Percentiles rank a stretch among this genome's conserved stretches.
phyloP scores from a whole-genome alignment of 1,140 invertebrate species.

The Drosophila guanche region DNA sequence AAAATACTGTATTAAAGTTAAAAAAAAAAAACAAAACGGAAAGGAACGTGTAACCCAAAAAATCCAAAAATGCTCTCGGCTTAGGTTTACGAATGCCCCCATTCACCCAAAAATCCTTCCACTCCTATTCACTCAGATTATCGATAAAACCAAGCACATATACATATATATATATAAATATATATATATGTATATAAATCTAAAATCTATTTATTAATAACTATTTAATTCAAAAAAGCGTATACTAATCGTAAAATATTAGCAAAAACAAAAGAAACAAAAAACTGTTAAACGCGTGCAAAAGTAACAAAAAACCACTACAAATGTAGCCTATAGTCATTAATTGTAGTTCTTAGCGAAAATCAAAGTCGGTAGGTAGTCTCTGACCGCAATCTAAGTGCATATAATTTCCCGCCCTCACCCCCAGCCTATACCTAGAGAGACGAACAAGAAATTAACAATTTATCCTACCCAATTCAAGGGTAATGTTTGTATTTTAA shows the following conservation, averaged over 20 bases:
- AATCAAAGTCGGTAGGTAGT: conserved; percentile 67
- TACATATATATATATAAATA: conserved; percentile 32
- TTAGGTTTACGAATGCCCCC: conserved; percentile 59
- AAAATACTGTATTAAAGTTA: conserved; percentile 77
- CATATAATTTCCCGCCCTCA: conserved; percentile 56
- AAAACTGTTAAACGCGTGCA: conserved; percentile 51
- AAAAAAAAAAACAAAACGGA: conserved; percentile 27
- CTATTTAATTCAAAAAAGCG: conserved; percentile 65
- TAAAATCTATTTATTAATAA: conserved; percentile 75
- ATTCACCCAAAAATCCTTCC: conserved; percentile 42
- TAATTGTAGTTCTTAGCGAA: conserved; percentile 80
- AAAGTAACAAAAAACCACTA: conserved; percentile 57
- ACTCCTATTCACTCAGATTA: conserved; percentile 43
- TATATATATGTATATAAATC: conserved; percentile 14
- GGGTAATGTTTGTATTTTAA: conserved; percentile 48
- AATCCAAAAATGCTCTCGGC: conserved; percentile 68
- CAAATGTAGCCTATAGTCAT: conserved; percentile 78
- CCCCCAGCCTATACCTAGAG: conserved; percentile 37
- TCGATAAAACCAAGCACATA: conserved; percentile 29
- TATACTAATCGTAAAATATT: conserved; percentile 70
- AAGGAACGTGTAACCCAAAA: conserved; percentile 19
- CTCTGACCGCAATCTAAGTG: conserved; percentile 71
- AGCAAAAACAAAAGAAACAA: conserved; percentile 48
- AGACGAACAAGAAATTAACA: conserved; percentile 44
- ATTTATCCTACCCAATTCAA: conserved; percentile 4